Evolutionary conservation across 1,140 invertebrate genomes (phyloP).

Genomic region (Diabrotica undecimpunctata): DNA sequence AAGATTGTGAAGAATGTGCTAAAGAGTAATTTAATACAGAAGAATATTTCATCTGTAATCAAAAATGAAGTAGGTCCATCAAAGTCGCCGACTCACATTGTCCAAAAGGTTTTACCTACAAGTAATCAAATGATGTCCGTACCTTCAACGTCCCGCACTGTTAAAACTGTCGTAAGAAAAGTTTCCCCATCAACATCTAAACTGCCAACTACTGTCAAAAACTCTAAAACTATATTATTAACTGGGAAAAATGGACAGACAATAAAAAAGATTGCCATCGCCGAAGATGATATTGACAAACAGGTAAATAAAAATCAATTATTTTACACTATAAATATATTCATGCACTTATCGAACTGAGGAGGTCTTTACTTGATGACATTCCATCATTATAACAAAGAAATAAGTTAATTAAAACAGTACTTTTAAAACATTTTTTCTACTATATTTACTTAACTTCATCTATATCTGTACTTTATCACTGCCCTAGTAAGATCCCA

Average conservation of each 20-base stretch:
- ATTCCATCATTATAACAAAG: too few species aligned
- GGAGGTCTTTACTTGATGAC: too few species aligned
- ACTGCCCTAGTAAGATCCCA: conserved; percentile 85
- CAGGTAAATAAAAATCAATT: background rate
- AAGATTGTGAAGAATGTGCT: conserved; percentile 49
- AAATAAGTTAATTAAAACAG: too few species aligned
- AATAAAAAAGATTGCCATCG: conserved; percentile 38
- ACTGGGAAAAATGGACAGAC: conserved; percentile 42
- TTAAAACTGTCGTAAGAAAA: conserved; percentile 7
- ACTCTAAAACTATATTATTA: conserved; percentile 38
- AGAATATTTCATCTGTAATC: conserved; percentile 9
- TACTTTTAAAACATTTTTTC: too few species aligned
- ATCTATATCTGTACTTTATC: too few species aligned
- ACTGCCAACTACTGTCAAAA: conserved; percentile 8
- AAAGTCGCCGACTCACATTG: background rate
- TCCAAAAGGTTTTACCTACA: background rate
- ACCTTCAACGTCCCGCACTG: background rate
- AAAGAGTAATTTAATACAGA: conserved; percentile 31
- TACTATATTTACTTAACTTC: too few species aligned
- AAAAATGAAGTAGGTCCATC: conserved; percentile 3
- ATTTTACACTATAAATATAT: too few species aligned
- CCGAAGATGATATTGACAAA: conserved; percentile 30
- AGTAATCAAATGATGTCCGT: conserved; percentile 1
- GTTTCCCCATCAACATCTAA: background rate
- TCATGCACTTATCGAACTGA: too few species aligned